These are phyloP conservation scores for Thalpophila matura DNA, from an alignment of 2,888 invertebrate species.

Conservation along the genomic window DNA sequence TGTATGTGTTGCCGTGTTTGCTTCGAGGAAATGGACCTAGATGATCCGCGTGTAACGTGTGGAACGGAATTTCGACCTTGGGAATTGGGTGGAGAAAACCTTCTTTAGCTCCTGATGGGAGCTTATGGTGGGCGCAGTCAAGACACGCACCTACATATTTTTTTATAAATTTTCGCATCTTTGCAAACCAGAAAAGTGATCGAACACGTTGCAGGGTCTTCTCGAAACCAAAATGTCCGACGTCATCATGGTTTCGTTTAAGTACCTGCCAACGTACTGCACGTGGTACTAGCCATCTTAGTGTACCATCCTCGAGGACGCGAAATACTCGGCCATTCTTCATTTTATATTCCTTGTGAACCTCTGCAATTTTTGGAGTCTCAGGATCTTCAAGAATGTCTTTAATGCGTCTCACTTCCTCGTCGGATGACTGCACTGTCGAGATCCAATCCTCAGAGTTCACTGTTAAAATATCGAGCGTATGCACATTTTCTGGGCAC, in stretches of 20 bases:
- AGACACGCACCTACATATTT: conserved; percentile 17
- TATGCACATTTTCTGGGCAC: neutral
- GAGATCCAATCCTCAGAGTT: conserved; percentile 37
- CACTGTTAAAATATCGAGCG: neutral
- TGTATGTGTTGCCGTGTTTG: neutral
- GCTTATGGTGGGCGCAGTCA: conserved; percentile 16
- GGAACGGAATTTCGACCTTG: conserved; percentile 16
- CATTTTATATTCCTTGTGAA: neutral
- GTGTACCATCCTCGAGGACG: neutral
- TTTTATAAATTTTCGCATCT: conserved; percentile 17
- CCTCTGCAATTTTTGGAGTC: neutral
- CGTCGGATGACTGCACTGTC: conserved; percentile 27
- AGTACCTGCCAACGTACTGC: neutral
- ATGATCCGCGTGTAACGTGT: conserved; percentile 15
- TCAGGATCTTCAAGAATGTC: conserved; percentile 1
- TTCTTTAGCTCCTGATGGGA: neutral
- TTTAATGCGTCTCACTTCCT: conserved; percentile 3
- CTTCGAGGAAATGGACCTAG: conserved; percentile 10
- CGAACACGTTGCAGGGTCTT: conserved; percentile 8
- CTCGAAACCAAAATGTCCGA: conserved; percentile 18
- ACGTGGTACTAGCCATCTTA: neutral
- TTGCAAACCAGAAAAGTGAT: conserved; percentile 14
- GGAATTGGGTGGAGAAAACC: conserved; percentile 17
- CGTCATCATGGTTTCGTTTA: conserved; percentile 3
- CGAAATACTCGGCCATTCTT: conserved; percentile 44